Base-by-base conservation (phyloP, 2,888 invertebrate species). In the Congeria kusceri region DNA sequence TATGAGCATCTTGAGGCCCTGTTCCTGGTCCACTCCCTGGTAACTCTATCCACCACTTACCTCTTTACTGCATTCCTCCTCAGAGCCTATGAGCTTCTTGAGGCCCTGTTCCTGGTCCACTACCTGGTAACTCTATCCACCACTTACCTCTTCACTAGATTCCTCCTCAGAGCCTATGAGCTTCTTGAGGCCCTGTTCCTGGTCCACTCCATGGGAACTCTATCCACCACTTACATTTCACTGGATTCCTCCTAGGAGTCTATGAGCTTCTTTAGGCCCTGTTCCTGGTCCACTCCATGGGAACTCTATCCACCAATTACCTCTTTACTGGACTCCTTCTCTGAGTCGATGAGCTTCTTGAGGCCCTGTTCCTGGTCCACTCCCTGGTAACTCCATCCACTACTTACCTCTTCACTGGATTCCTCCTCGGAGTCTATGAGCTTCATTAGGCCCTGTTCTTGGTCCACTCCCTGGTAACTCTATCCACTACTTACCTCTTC, bases 91-190 rank as follows among this genome's bases (percentile, higher is more conserved):
- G 53, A 98, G 94, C 92, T 98, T 97, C 79, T 97, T 95, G 58
- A 98, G 94, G 0, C 97, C 98, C 87, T 96, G 96, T 92, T 98
- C 98, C 90, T 98, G 98, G 0, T 98, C 97, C 0, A 99, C 99
- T 59, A 96, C 96, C 93, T 96, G 97, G 91, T 97, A n/a, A n/a
- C n/a, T n/a, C n/a, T n/a, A n/a, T n/a, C n/a, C n/a, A n/a, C n/a
- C 95, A 92, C 97, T 97, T 32, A 32, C 32, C 32, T 32, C 74
- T 63, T 96, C 96, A 28, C 89, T 89, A 23, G 88, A 88, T 32
- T 88, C 88, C 7, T 89, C 91, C 13, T 88, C 91, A 20, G 91
- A 91, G 72, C 89, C 90, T 25, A 98, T 94, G 53, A 98, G 94
- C 92, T 98, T 97, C 79, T 97, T 95, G 58, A 98, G 94, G 0